Evolutionary conservation across 2,888 invertebrate species (phyloP).

Genomic region (Sabellastarte sp.): DNA sequence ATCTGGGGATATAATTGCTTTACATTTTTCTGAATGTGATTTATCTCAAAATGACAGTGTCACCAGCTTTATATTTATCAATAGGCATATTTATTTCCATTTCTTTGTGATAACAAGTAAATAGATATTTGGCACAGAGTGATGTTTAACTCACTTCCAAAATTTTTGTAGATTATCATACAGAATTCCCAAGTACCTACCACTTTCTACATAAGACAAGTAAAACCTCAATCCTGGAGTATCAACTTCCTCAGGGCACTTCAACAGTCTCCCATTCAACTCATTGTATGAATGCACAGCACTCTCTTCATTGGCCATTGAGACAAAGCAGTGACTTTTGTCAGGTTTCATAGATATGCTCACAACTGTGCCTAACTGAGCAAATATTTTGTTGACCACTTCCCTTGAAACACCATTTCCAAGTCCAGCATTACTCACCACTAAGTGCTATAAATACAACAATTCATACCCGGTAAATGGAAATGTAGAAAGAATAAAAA

Average conservation of each 20-base stretch:
- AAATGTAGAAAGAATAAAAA: no score
- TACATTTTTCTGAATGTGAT: no score
- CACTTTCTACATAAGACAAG: slow-evolving; percentile 67
- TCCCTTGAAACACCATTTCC: slow-evolving; percentile 76
- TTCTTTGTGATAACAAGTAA: no score
- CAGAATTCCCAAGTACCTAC: no score
- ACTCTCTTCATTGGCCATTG: neutral
- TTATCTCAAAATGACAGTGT: no score
- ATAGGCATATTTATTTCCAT: no score
- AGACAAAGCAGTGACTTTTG: slow-evolving; percentile 79
- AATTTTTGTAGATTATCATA: no score
- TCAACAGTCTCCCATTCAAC: neutral
- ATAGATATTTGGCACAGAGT: no score
- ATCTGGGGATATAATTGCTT: no score
- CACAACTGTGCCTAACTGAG: slow-evolving; percentile 64
- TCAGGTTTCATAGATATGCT: slow-evolving; percentile 73
- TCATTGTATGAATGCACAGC: neutral
- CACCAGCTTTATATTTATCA: no score
- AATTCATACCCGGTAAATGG: no score
- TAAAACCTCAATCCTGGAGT: slow-evolving; percentile 63
- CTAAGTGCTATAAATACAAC: slow-evolving; percentile 67
- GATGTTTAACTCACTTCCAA: no score
- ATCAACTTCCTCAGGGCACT: slow-evolving; percentile 63
- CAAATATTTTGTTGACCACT: slow-evolving; percentile 64
- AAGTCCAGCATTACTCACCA: slow-evolving; percentile 84